phyloP scores from a whole-genome alignment of 1,140 invertebrate species.

The Drosophila ironensis region DNA sequence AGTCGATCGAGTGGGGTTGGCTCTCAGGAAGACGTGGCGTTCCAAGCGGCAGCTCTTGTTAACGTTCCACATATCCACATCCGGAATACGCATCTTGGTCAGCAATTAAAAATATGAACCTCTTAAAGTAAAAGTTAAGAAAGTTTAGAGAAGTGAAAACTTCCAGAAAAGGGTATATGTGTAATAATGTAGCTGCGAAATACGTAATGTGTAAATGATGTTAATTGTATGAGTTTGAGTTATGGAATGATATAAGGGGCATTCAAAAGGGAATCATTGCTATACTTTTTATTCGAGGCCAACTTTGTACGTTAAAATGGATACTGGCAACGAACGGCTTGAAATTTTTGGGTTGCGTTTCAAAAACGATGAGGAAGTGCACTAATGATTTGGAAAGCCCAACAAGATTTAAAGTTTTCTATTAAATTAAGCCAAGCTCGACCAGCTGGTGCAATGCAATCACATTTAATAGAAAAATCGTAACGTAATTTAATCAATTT shows the following conservation, averaged over 20 bases:
- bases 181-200: background rate
- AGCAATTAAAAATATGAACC: background rate
- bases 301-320: background rate
- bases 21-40: slow-evolving; percentile 32
- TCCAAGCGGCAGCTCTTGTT: slow-evolving; percentile 30
- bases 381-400: too few species aligned
- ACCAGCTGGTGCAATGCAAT: background rate
- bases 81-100: slow-evolving; percentile 34
- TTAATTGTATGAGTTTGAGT: background rate
- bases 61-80: slow-evolving; percentile 54
- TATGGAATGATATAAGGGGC: background rate
- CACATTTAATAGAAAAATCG: background rate
- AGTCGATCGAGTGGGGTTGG: slow-evolving; percentile 43
- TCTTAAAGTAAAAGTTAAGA: background rate
- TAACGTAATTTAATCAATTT: background rate
- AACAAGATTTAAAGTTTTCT: background rate
- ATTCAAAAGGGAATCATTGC: background rate
- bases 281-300: background rate
- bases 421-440: background rate
- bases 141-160: background rate
- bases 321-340: too few species aligned
- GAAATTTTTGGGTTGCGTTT: too few species aligned
- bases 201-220: background rate
- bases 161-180: background rate
- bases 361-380: too few species aligned